Evolutionary conservation across 2,113 vertebrate species (phyloP).

Genomic region (Lasiurus cinereus): DNA sequence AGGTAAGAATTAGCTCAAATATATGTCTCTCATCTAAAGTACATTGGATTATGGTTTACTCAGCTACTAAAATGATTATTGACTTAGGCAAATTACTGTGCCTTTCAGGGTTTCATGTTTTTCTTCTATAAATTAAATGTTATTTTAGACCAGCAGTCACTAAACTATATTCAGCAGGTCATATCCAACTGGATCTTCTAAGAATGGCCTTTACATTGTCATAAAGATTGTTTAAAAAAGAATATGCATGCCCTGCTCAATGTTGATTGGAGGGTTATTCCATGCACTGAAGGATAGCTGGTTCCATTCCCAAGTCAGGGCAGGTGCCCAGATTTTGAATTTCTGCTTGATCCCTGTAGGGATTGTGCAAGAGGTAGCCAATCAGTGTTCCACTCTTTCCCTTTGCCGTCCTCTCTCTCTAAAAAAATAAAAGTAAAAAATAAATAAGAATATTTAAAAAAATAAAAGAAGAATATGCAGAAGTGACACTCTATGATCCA

Average conservation of each 20-base stretch:
- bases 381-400: background rate
- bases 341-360: background rate
- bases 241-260: background rate
- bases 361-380: background rate
- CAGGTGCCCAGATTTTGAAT: background rate
- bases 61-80: slow-evolving; percentile 41
- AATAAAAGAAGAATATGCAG: background rate
- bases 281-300: background rate
- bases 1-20: background rate
- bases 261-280: background rate
- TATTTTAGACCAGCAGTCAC: slow-evolving; percentile 3
- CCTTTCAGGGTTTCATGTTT: slow-evolving; percentile 2
- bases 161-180: background rate
- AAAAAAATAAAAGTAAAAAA: background rate
- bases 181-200: background rate
- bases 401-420: background rate
- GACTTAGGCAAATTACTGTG: background rate
- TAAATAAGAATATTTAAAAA: background rate
- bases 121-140: slow-evolving; percentile 37
- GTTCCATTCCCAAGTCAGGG: background rate
- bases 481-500: background rate
- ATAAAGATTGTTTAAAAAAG: background rate
- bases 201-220: slow-evolving; percentile 48
- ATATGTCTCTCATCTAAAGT: slow-evolving; percentile 12
- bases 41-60: background rate